Evolutionary conservation across 2,888 invertebrate species (phyloP), one percentile per base, ranked within the genome.

Genomic region (Archips xylosteana): DNA sequence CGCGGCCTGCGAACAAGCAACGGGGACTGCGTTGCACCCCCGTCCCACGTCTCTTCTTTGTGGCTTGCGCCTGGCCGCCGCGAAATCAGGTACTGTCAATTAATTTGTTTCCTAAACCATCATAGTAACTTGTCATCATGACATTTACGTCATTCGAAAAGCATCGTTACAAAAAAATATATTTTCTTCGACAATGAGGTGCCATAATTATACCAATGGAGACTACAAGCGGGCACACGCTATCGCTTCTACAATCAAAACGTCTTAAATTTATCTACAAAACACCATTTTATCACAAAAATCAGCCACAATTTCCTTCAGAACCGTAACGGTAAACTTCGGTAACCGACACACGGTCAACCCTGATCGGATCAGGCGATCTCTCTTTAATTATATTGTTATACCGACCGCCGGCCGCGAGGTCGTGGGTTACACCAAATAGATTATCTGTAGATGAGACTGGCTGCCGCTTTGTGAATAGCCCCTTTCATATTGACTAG

Each of bases 341-440:
- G 39, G 23, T 54, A 54, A 54, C 23, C 49, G 8, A n/a, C 54
- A 23, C 23, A 45, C 12, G 12, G 45, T 60, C 70, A 65, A 67
- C 65, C 76, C 67, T 81, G 82, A 85, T 84, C 82, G 80, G 79
- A 79, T 77, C 85, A 81, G 78, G 78, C 85, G 89, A 91, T 91
- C 91, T 91, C 90, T 88, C 91, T 94, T 93, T 94, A 94, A 94
- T 94, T 93, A 94, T 94, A 94, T 94, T 92, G 94, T 94, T 91
- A 92, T 89, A 87, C 83, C 87, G 87, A 84, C 86, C 84, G 85
- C 82, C 84, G 78, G 80, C 82, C 83, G 83, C 85, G 89, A 89
- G 94, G 94, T 94, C 94, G 94, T 89, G 93, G 94, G 94, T 94
- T 92, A 93, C 84, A 90, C 89, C 89, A 92, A 93, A 93, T 92